Base-by-base conservation (phyloP, 1,140 invertebrate species). In the Halesus radiatus region DNA sequence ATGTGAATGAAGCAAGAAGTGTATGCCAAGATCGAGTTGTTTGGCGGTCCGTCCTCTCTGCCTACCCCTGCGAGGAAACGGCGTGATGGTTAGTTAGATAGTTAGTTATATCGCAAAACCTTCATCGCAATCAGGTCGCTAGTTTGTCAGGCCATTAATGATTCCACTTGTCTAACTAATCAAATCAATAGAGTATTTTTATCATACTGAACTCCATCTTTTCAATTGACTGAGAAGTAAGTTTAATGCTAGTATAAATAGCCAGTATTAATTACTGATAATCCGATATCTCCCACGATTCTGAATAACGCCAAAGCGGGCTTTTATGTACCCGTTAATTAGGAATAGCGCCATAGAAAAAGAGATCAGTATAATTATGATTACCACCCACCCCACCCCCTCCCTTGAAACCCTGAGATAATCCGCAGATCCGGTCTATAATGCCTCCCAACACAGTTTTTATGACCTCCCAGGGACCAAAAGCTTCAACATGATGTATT, bases 341-440 rank as follows among this genome's bases (percentile, higher is more conserved):
- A 23, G 23, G 18, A 23, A 18, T 6, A 23, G 56, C 8, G 56
- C n/a, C 56, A 20, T 60, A 68, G 18, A 68, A 37, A 68, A 68
- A 68, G n/a, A 32, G 16, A 29, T 37, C 16, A 32, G 32, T 15
- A 8, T 53, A 53, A 50, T 72, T 72, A 72, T 72, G 20, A 72
- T 23, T 23, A 22, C 68, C 18, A 26, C 18, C 62, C 54, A 8
- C 54, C n/a, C 54, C 54, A 56, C 54, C 54, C n/a, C n/a, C n/a
- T 22, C 54, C 20, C 5, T 18, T 56, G 18, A 5, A 22, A 56
- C n/a, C 1, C 50, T 8, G 20, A 72, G 68, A 72, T 72, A 72
- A 72, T 72, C 68, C 68, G 26, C 37, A 72, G 68, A 53, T 72
- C 68, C 68, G 68, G 45, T 72, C 45, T 20, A 37, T 53, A 52